Conservation (phyloP, 2,797 vertebrate genomes). For the Hemitrygon akajei region DNA sequence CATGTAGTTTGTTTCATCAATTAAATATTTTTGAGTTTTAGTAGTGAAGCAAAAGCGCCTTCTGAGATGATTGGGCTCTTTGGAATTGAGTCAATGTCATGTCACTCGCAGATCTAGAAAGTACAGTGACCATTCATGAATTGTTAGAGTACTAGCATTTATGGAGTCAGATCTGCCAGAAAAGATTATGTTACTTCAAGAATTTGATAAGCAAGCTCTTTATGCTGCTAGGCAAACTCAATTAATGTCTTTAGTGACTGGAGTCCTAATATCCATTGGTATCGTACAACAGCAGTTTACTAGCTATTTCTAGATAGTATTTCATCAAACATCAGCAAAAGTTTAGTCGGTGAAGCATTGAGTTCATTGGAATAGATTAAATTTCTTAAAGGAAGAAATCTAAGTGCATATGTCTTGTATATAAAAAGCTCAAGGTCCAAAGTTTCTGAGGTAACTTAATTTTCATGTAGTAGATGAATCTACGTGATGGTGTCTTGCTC, state of each 20-base stretch:
- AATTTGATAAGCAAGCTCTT: background rate
- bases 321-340: background rate
- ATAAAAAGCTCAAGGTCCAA: background rate
- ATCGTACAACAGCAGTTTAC: background rate
- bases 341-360: background rate
- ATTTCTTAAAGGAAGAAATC: no score
- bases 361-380: background rate
- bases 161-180: background rate
- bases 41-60: background rate
- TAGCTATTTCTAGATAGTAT: background rate
- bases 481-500: background rate
- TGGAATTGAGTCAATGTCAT: background rate
- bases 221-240: background rate
- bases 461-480: background rate
- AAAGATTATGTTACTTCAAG: background rate
- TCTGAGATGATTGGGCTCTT: background rate
- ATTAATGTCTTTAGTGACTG: background rate
- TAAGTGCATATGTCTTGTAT: background rate
- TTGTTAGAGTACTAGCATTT: background rate
- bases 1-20: background rate
- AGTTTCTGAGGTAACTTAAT: background rate
- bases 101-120: background rate
- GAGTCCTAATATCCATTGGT: background rate
- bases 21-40: no score
- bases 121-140: background rate